These are phyloP conservation scores for Enhydra lutris DNA, from an alignment of 2,113 vertebrate species.

Conservation along the genomic window DNA sequence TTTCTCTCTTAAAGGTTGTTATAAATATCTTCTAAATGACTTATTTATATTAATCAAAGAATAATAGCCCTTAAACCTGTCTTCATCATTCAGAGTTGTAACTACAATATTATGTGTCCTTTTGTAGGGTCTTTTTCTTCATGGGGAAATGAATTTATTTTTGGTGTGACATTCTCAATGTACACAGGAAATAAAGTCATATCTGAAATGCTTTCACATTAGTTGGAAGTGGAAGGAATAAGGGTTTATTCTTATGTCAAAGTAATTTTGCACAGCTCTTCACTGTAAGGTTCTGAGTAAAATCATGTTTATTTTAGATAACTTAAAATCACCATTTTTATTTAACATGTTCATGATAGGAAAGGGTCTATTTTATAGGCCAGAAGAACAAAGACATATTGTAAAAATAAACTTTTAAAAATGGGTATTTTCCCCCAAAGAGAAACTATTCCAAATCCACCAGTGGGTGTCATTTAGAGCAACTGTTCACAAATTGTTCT, in stretches of 20 bases:
- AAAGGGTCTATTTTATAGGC: not conserved
- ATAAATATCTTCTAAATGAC: not conserved
- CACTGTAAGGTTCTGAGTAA: not conserved
- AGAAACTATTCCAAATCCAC: not conserved
- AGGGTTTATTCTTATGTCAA: conserved; percentile 28
- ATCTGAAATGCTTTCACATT: not conserved
- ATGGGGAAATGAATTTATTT: not conserved
- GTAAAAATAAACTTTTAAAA: conserved; percentile 52
- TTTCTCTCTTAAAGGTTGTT: not conserved
- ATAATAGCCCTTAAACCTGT: not conserved
- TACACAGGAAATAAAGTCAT: conserved; percentile 15
- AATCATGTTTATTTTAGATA: conserved; percentile 36
- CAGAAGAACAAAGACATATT: conserved; percentile 39
- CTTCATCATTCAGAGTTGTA: not conserved
- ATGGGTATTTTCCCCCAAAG: not conserved
- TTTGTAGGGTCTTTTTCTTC: not conserved
- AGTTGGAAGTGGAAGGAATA: not conserved
- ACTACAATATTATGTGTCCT: not conserved
- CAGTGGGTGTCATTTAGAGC: conserved; percentile 44
- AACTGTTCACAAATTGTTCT: conserved; percentile 62
- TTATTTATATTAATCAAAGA: not conserved
- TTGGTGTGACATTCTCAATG: not conserved
- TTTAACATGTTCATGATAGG: not conserved
- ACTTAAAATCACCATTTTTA: conserved; percentile 24
- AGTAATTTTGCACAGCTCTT: not conserved